phyloP scores from a whole-genome alignment of 35 echinoderm and acorn worm genomes.

The Antedon bifida region DNA sequence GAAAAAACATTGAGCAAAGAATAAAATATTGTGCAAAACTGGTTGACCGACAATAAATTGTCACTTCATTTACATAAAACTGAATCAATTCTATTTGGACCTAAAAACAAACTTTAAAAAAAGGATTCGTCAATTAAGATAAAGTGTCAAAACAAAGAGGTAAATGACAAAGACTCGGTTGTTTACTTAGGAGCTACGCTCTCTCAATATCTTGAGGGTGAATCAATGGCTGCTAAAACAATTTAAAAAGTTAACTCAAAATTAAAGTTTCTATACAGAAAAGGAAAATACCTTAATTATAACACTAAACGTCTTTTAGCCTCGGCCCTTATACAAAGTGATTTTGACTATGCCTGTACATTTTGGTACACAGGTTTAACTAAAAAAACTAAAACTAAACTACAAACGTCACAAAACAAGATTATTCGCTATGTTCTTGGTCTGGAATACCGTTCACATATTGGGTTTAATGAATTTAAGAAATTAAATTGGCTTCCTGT shows the following conservation, averaged over 20 bases:
- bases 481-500: too few species aligned
- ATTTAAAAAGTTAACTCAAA: neutral
- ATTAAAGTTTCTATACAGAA: neutral
- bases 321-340: neutral
- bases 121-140: neutral
- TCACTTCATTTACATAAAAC: neutral
- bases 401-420: neutral
- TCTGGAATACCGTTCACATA: neutral
- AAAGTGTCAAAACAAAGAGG: neutral
- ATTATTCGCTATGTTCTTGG: neutral
- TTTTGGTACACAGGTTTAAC: neutral
- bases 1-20: too few species aligned
- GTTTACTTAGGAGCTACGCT: neutral
- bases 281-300: neutral
- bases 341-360: neutral
- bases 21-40: neutral
- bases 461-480: neutral
- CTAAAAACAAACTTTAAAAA: too few species aligned
- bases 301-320: neutral
- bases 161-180: neutral
- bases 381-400: neutral
- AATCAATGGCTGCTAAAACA: neutral
- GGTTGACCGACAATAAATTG: neutral
- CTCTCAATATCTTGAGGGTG: neutral
- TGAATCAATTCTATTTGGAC: too few species aligned